phyloP scores from a whole-genome alignment of 2,113 vertebrate genomes.

The Dryoscopus gambensis region DNA sequence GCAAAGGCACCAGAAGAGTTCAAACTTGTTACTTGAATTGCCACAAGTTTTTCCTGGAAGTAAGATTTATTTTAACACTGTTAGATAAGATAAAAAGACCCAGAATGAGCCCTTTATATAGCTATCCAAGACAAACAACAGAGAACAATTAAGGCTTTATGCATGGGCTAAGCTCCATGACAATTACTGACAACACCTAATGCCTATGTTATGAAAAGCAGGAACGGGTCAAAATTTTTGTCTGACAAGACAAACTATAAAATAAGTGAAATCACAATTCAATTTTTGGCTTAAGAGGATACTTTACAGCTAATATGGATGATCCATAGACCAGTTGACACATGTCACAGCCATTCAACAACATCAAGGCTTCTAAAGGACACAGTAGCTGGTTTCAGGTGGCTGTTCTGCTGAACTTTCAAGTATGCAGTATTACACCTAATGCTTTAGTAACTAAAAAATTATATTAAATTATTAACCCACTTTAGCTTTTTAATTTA shows the following conservation, averaged over 20 bases:
- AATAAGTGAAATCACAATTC: background rate
- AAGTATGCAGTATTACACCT: background rate
- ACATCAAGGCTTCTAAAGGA: background rate
- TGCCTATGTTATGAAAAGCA: background rate
- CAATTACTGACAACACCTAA: background rate
- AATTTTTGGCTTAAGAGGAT: background rate
- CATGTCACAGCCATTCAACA: background rate
- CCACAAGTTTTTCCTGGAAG: background rate
- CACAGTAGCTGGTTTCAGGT: background rate
- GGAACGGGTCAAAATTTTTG: background rate
- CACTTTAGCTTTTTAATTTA: background rate
- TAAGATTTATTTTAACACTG: conserved; percentile 34
- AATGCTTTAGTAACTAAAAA: background rate
- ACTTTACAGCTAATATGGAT: background rate
- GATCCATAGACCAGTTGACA: background rate
- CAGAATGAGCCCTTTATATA: background rate
- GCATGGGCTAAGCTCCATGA: background rate
- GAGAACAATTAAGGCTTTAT: background rate
- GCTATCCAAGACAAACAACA: background rate
- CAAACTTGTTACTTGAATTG: background rate
- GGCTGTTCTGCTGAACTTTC: background rate
- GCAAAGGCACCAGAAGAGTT: background rate
- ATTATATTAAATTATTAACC: background rate
- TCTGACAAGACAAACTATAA: background rate
- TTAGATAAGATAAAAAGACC: conserved; percentile 10